These are phyloP conservation scores for Drosophila ficusphila DNA, from an alignment of 1,140 invertebrate species.

Conservation along the genomic window DNA sequence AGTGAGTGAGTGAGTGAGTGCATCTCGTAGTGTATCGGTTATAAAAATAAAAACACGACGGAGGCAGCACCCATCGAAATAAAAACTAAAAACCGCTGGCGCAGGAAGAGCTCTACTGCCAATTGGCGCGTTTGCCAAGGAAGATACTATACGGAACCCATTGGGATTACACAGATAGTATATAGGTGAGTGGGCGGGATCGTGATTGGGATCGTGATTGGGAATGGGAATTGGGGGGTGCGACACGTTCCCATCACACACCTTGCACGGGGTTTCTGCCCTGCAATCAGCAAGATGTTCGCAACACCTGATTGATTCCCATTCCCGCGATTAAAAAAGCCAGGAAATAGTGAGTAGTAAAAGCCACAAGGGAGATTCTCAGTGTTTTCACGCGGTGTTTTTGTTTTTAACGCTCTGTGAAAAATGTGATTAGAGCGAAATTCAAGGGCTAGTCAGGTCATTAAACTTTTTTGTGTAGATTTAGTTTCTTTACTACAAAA, in stretches of 20 bases:
- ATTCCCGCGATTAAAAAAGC: neutral
- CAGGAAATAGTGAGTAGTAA: too few relatives aligned
- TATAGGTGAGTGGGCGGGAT: constrained; percentile 10
- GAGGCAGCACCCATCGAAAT: constrained; percentile 2
- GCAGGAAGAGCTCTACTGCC: constrained; percentile 35
- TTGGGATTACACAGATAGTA: neutral
- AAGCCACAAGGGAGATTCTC: too few relatives aligned
- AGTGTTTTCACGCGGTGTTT: too few relatives aligned
- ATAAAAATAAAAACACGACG: constrained; percentile 25
- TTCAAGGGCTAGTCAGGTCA: too few relatives aligned
- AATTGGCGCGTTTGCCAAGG: constrained; percentile 59
- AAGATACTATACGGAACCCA: constrained; percentile 22
- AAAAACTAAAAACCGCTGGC: constrained; percentile 20
- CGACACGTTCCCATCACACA: constrained; percentile 30
- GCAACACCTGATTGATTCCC: neutral
- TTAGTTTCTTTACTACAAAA: too few relatives aligned
- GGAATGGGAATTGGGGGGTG: neutral
- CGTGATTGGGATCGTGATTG: neutral
- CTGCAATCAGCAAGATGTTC: constrained; percentile 6
- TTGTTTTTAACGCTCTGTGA: too few relatives aligned
- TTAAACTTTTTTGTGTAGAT: too few relatives aligned
- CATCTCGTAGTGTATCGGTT: constrained; percentile 27
- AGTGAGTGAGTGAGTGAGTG: constrained; percentile 5
- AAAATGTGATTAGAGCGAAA: too few relatives aligned
- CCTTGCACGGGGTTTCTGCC: constrained; percentile 11